Conservation (phyloP, 2,113 vertebrate species). For the Motacilla tschutschensis region DNA sequence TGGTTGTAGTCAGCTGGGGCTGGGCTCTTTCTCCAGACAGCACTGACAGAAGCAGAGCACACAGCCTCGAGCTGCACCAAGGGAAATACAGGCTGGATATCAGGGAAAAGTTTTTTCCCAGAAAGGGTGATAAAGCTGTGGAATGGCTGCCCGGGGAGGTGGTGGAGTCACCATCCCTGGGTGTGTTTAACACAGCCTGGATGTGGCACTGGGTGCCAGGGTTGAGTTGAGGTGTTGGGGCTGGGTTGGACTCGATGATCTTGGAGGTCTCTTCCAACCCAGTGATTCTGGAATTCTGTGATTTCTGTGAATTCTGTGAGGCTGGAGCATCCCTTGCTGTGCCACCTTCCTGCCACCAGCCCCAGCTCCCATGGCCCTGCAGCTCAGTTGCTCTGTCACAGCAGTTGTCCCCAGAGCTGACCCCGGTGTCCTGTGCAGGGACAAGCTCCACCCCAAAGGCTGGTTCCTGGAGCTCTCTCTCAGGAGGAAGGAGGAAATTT, state of each 20-base stretch:
- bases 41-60: not conserved
- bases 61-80: not conserved
- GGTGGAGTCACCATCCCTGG: too few relatives aligned
- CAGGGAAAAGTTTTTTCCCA: not conserved
- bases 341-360: not conserved
- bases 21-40: not conserved
- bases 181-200: too few relatives aligned
- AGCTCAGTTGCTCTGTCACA: not conserved
- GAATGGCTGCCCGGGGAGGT: too few relatives aligned
- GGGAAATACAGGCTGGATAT: not conserved
- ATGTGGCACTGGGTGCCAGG: too few relatives aligned
- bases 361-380: not conserved
- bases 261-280: not conserved
- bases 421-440: not conserved
- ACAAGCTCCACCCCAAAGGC: not conserved
- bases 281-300: too few relatives aligned
- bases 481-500: not conserved
- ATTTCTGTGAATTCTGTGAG: not conserved
- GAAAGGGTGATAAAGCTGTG: too few relatives aligned
- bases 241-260: not conserved
- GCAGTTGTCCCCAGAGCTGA: not conserved
- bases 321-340: not conserved
- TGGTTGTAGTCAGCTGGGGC: not conserved
- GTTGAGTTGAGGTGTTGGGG: too few relatives aligned
- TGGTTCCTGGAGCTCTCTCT: not conserved